Percentiles rank a stretch among this genome's conserved stretches.
phyloP scores from a whole-genome alignment of 2,113 vertebrate genomes.

The Notothenia rossii region DNA sequence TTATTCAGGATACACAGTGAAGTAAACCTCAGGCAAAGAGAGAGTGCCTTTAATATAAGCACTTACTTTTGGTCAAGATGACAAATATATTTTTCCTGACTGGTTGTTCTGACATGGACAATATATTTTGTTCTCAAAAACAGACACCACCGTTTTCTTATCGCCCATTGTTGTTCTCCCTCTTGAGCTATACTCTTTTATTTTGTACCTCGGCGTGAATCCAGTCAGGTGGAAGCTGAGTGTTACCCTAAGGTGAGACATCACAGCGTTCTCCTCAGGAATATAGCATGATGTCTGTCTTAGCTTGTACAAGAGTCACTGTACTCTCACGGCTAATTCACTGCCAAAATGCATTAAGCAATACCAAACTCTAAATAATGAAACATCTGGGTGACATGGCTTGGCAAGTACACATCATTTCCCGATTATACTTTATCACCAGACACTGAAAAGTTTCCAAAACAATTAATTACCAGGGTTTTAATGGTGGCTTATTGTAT shows the following conservation, averaged over 20 bases:
- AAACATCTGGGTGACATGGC: conserved; percentile 60
- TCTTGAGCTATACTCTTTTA: conserved; percentile 1
- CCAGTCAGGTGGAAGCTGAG: conserved; percentile 56
- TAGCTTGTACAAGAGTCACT: conserved; percentile 49
- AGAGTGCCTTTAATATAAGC: conserved; percentile 4
- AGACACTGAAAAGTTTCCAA: conserved; percentile 77
- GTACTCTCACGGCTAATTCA: conserved; percentile 43
- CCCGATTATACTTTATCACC: conserved; percentile 80
- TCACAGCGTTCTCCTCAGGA: conserved; percentile 32
- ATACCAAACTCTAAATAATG: conserved; percentile 76
- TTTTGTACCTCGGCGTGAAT: conserved; percentile 28
- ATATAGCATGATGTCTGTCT: conserved; percentile 47
- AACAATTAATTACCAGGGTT: conserved; percentile 83
- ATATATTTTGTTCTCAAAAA: conserved; percentile 13
- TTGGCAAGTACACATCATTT: conserved; percentile 62
- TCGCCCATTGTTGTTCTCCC: conserved; percentile 5
- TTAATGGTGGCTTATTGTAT: conserved; percentile 70
- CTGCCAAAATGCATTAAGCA: conserved; percentile 79
- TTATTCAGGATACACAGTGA: background rate
- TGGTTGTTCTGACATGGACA: background rate
- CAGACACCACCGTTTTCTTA: background rate
- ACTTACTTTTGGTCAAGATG: conserved; percentile 24
- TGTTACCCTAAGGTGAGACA: conserved; percentile 76
- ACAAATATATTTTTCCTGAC: conserved; percentile 21
- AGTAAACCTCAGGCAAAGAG: conserved; percentile 9